Conservation (phyloP, 2,797 vertebrate species). For the Gallinago nigripennis region DNA sequence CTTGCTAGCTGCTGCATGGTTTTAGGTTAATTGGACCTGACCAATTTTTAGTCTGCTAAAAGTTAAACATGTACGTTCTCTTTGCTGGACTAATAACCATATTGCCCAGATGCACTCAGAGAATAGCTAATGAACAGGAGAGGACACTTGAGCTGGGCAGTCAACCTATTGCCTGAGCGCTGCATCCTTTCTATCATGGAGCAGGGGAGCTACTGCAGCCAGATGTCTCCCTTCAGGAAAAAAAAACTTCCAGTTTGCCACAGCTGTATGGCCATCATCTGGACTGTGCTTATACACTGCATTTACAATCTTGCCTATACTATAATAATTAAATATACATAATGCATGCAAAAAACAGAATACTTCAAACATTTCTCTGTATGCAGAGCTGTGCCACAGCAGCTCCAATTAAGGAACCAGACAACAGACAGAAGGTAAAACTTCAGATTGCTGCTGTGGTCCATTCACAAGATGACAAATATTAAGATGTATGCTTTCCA, state of each 20-base stretch:
- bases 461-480: not conserved
- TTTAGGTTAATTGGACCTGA: slow-evolving; percentile 10
- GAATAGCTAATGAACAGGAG: not conserved
- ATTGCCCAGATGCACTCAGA: not conserved
- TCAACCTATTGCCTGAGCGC: not conserved
- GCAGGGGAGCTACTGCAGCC: not conserved
- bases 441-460: not conserved
- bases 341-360: not conserved
- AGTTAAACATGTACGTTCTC: not conserved
- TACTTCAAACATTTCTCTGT: not conserved
- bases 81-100: not conserved
- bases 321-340: not conserved
- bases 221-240: not conserved
- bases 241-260: not conserved
- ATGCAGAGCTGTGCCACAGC: not conserved
- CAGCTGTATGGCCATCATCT: not conserved
- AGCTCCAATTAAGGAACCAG: not conserved
- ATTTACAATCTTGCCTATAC: not conserved
- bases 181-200: rapidly evolving
- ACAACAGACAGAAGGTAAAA: not conserved
- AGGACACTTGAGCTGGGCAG: not conserved
- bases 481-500: not conserved
- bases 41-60: not conserved
- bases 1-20: not conserved
- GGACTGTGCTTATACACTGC: not conserved